phyloP scores from a whole-genome alignment of 2,888 invertebrate species.

The Orchestes rusci region DNA sequence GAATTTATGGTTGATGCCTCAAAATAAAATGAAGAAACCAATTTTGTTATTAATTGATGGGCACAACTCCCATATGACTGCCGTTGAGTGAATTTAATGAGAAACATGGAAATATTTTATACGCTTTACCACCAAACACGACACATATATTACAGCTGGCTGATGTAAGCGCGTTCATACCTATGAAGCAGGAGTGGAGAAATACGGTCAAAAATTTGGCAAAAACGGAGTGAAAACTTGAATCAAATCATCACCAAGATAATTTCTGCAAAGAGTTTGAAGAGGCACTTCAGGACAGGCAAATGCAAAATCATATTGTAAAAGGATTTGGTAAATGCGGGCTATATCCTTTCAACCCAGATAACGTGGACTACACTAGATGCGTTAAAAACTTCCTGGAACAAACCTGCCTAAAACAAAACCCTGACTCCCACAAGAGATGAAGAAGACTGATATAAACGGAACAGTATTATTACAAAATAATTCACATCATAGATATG shows the following conservation, averaged over 20 bases:
- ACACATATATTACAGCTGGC: slow-evolving; percentile 29
- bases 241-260: slow-evolving; percentile 10
- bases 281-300: background rate
- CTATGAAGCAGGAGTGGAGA: slow-evolving; percentile 30
- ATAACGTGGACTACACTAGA: slow-evolving; percentile 12
- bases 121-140: slow-evolving; percentile 19
- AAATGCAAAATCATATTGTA: background rate
- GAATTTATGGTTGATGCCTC: slow-evolving; percentile 17
- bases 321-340: slow-evolving; percentile 11
- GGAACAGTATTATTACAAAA: too few species aligned
- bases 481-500: too few species aligned
- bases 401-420: too few species aligned
- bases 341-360: slow-evolving; percentile 9
- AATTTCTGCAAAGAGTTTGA: slow-evolving; percentile 3
- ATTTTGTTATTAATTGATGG: slow-evolving; percentile 23
- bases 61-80: slow-evolving; percentile 21
- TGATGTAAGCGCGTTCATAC: slow-evolving; percentile 28
- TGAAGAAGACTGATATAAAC: too few species aligned
- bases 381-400: slow-evolving; percentile 9
- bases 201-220: slow-evolving; percentile 23
- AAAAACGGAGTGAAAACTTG: slow-evolving; percentile 20
- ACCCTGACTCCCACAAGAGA: too few species aligned
- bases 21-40: slow-evolving; percentile 22
- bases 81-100: slow-evolving; percentile 16
- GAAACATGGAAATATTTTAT: slow-evolving; percentile 15